Conservation (phyloP, 2,888 invertebrate species). For the Petrophora chlorosata region DNA sequence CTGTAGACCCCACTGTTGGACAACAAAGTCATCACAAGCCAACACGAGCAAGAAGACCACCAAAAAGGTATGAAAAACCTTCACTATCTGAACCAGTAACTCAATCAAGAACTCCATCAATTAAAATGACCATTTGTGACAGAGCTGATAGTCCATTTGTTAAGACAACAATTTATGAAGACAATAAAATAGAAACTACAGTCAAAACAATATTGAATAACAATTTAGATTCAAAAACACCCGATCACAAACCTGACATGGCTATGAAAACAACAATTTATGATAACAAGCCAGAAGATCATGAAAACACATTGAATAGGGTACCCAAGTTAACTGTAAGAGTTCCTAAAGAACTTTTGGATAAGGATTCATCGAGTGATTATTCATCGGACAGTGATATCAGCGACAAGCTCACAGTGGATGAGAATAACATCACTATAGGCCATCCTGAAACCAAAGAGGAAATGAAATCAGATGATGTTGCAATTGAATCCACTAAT, state of each 20-base stretch:
- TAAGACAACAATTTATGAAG: conserved; percentile 73
- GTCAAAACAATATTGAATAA: conserved; percentile 70
- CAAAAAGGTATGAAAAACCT: conserved; percentile 73
- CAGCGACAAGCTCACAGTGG: conserved; percentile 85
- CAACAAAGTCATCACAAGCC: conserved; percentile 68
- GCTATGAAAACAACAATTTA: conserved; percentile 75
- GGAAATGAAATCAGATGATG: conserved; percentile 29
- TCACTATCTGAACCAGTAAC: conserved; percentile 39
- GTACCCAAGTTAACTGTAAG: conserved; percentile 88
- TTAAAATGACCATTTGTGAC: conserved; percentile 80
- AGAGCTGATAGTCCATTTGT: conserved; percentile 78
- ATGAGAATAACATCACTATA: conserved; percentile 69
- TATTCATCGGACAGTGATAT: conserved; percentile 84
- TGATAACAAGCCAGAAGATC: conserved; percentile 72
- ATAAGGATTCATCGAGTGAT: conserved; percentile 80
- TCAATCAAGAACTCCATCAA: conserved; percentile 64
- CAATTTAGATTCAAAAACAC: conserved; percentile 61
- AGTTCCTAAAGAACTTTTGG: conserved; percentile 84
- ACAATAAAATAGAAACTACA: conserved; percentile 64
- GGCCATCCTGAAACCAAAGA: conserved; percentile 36
- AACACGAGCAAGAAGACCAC: conserved; percentile 65
- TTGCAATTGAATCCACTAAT: conserved; percentile 31
- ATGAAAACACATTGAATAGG: conserved; percentile 77
- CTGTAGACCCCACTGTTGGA: conserved; percentile 76
- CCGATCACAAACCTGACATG: conserved; percentile 67